Base-by-base conservation (phyloP, 2,888 invertebrate genomes). In the Hypsopygia costalis region DNA sequence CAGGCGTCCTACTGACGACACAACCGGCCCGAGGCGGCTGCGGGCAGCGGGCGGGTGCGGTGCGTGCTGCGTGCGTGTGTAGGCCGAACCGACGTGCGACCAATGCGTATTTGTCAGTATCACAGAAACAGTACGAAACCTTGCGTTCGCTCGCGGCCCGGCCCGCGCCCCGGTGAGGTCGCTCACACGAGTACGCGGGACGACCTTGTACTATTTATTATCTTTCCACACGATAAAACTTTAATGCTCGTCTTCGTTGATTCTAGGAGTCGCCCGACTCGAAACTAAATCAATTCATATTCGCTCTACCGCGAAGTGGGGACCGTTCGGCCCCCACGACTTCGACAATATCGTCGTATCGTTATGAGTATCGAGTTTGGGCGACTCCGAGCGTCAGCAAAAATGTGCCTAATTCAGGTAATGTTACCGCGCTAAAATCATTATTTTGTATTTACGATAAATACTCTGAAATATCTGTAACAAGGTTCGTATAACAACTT, bases 381-480 rank as follows among this genome's bases (percentile, higher is more conserved):
- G 8, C 25, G 25, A 7, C 25, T 25, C 6, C 25, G 6, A 25
- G 25, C 6, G 25, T 25, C 25, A 7, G 8, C 25, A 7, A 25
- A 25, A 3, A 6, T 7, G 6, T 8, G 25, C 25, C n/a, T 25
- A 25, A 7, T 58, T 63, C 69, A 53, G 71, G 62, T 68, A 58
- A 64, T 62, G 68, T 66, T 65, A 76, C 70, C 75, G 73, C 77
- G 74, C 78, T 81, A 78, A 72, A 72, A 73, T 73, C 70, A 69
- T 61, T 70, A 70, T 62, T 75, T 72, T 78, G 80, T 80, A 78
- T 77, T 68, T 75, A 69, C 74, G 71, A 72, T 79, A 79, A 86
- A 89, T 88, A 89, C 88, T 89, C 88, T 89, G 88, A 89, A 85
- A 89, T 87, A 89, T 85, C 25, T 86, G 82, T 87, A 89, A 89